Conservation (phyloP, 2,113 vertebrate genomes). For the Nyctibius bracteatus region DNA sequence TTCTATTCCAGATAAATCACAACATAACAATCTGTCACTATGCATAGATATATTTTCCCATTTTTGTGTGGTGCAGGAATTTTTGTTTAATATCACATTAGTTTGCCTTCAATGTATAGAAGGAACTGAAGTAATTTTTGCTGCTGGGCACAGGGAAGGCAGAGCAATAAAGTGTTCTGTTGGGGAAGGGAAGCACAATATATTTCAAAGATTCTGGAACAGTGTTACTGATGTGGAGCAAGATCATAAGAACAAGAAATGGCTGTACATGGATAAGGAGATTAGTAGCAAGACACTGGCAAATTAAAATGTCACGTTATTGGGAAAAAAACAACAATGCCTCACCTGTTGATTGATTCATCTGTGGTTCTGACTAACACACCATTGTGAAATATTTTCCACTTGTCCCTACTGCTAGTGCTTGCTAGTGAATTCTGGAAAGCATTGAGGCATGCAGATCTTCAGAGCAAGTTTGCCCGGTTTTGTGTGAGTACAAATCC, state of each 20-base stretch:
- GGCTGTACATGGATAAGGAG: neutral
- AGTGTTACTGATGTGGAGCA: neutral
- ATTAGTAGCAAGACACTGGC: neutral
- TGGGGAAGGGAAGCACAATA: neutral
- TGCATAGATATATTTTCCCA: neutral
- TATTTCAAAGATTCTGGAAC: neutral
- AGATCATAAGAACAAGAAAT: neutral
- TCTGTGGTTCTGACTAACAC: neutral
- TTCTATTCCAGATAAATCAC: slow-evolving; percentile 25
- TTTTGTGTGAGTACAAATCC: neutral
- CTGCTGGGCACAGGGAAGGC: neutral
- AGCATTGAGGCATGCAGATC: neutral
- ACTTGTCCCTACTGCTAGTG: neutral
- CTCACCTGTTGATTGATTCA: neutral
- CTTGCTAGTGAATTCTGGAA: neutral
- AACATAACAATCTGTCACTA: slow-evolving; percentile 5
- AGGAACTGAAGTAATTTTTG: neutral
- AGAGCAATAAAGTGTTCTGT: neutral
- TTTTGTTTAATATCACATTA: neutral
- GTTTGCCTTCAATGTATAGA: neutral
- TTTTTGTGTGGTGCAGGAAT: neutral
- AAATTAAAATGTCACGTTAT: neutral
- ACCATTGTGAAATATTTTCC: neutral
- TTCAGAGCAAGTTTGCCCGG: neutral
- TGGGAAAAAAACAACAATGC: neutral